Evolutionary conservation across 2,888 invertebrate genomes (phyloP), one percentile per base, ranked within the genome.

Genomic region (Bembecia ichneumoniformis): DNA sequence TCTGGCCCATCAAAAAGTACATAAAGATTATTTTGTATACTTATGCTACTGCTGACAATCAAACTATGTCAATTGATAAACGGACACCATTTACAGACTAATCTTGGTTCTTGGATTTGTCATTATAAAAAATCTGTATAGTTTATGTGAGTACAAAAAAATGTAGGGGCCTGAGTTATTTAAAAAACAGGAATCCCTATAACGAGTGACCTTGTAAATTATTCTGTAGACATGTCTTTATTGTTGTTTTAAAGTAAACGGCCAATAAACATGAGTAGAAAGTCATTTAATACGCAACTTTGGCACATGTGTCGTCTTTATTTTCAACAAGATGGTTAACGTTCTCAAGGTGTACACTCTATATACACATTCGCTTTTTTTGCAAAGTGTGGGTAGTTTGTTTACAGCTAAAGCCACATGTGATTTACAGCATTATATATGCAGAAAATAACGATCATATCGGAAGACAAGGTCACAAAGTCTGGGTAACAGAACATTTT

Each of bases 361-460:
- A 71, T 67, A 62, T 63, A 64, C 65, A 61, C 58, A 54, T 59
- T 61, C 51, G 55, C 54, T 58, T 70, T 68, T 75, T 74, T 49
- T 67, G 68, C 71, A 63, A 62, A 61, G 71, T 60, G 74, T 74
- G 74, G 71, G 77, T 63, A 65, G 72, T 65, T 62, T 81, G 77
- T 77, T 77, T 80, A 80, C 68, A 68, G 71, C 64, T 64, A 68
- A 63, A 64, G 67, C 66, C 62, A 58, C 63, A 53, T 61, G 71
- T 76, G 77, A 77, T 77, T 77, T 77, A 74, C 71, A 58, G 62
- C 46, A 43, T 16, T 51, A 50, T 49, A 48, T 51, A 53, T 47
- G 43, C 47, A 34, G 16, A 13, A 11, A 44, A 16, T 15, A 16
- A 10, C 17, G 44, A 17, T 44, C 14, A 13, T 44, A 14, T 45